Evolutionary conservation across 2,888 invertebrate genomes (phyloP).

Genomic region (Volucella inanis): DNA sequence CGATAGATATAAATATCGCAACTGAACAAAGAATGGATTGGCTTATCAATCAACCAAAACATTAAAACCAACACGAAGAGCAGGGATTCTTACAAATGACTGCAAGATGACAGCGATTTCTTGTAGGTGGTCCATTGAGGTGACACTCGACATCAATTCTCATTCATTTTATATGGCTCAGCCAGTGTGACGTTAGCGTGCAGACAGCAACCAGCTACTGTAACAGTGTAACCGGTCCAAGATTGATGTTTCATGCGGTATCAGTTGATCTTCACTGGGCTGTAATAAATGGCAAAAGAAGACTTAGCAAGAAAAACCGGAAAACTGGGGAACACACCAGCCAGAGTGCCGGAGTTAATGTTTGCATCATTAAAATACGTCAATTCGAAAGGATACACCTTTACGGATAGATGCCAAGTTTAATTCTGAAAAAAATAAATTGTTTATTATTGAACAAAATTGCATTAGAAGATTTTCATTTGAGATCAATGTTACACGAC

Average conservation of each 20-base stretch:
- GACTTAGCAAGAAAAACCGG: constrained; percentile 23
- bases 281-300: constrained; percentile 67
- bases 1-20: constrained; percentile 9
- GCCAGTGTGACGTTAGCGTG: constrained; percentile 69
- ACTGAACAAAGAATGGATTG: constrained; percentile 37
- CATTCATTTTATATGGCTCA: constrained; percentile 67
- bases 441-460: no score
- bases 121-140: constrained; percentile 70
- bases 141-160: constrained; percentile 70
- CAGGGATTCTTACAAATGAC: constrained; percentile 68
- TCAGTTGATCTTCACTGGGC: constrained; percentile 68
- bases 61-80: constrained; percentile 66
- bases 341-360: constrained; percentile 59
- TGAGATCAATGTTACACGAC: no score
- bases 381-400: constrained; percentile 58
- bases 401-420: constrained; percentile 16
- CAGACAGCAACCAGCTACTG: constrained; percentile 72
- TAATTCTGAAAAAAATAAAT: background rate
- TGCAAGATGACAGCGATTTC: constrained; percentile 46
- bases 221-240: constrained; percentile 72
- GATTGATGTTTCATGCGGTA: constrained; percentile 65
- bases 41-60: constrained; percentile 69
- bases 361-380: constrained; percentile 64
- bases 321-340: constrained; percentile 22
- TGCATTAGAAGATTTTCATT: no score